These are phyloP conservation scores for Orthonyx spaldingii DNA, from an alignment of 2,113 vertebrate species.

Conservation along the genomic window DNA sequence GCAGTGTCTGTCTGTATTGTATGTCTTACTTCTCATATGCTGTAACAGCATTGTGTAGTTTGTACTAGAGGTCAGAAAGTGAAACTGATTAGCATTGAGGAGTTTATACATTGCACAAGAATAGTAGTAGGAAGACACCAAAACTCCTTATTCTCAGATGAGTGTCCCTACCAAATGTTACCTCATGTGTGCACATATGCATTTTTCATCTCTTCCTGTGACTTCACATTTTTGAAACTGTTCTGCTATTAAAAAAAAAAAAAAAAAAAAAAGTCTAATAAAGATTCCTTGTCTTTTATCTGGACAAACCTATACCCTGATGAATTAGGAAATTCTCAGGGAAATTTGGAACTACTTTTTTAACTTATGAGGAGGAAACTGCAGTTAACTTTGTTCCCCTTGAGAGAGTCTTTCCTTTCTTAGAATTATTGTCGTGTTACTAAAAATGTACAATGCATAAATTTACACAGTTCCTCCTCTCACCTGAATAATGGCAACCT, in stretches of 20 bases:
- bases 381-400: background rate
- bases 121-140: background rate
- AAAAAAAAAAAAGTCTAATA: background rate
- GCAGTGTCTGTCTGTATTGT: background rate
- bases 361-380: background rate
- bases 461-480: background rate
- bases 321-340: background rate
- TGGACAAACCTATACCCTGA: background rate
- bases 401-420: background rate
- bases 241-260: background rate
- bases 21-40: background rate
- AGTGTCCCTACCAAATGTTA: background rate
- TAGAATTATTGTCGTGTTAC: background rate
- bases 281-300: background rate
- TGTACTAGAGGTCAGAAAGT: background rate
- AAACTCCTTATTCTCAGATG: background rate
- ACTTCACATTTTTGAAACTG: background rate
- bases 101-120: background rate
- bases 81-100: background rate
- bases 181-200: accelerated
- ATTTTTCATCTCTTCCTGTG: background rate
- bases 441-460: background rate
- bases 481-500: background rate
- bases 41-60: background rate
- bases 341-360: background rate